Evolutionary conservation across 2,888 invertebrate genomes (phyloP).

Genomic region (Melinaea marsaeus): DNA sequence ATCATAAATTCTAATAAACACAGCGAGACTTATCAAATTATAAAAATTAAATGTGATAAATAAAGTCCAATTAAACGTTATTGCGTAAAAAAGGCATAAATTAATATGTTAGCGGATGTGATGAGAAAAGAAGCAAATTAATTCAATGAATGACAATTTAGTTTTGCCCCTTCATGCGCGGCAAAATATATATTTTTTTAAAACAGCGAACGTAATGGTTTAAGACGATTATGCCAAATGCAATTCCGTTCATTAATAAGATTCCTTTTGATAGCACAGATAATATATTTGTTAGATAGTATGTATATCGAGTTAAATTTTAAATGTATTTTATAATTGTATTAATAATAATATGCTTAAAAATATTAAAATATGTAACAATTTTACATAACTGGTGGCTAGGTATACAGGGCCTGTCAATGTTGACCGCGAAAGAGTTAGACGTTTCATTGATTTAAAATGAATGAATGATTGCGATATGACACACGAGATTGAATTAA

Average conservation of each 20-base stretch:
- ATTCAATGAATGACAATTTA: slow-evolving; percentile 1
- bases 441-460: slow-evolving; percentile 32
- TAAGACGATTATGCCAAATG: neutral
- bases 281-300: too few species aligned
- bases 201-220: neutral
- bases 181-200: neutral
- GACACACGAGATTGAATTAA: slow-evolving; percentile 2
- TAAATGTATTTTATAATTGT: too few species aligned
- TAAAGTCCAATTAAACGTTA: slow-evolving; percentile 76
- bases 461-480: slow-evolving; percentile 18
- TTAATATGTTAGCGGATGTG: slow-evolving; percentile 55
- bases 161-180: neutral
- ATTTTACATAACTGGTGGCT: neutral
- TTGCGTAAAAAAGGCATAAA: slow-evolving; percentile 78
- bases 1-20: slow-evolving; percentile 72
- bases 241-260: too few species aligned
- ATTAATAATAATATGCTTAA: too few species aligned
- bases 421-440: slow-evolving; percentile 39
- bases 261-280: too few species aligned
- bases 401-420: slow-evolving; percentile 6
- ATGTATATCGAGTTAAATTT: too few species aligned
- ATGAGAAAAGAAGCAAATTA: slow-evolving; percentile 33
- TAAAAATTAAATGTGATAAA: slow-evolving; percentile 77
- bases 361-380: neutral
- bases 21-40: slow-evolving; percentile 70